phyloP scores from a whole-genome alignment of 2,888 invertebrate genomes.

The Onchidella celtica region DNA sequence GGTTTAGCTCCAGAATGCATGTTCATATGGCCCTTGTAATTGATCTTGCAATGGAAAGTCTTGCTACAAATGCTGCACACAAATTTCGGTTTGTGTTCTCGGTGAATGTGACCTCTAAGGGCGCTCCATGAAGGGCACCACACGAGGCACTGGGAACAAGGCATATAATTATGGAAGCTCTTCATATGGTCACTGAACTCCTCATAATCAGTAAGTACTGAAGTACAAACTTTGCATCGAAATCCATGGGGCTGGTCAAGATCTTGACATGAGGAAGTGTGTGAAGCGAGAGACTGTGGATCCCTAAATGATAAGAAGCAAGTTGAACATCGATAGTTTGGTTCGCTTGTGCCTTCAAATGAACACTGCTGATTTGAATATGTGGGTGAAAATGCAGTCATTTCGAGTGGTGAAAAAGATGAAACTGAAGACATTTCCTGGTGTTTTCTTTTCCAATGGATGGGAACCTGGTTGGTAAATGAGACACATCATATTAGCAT shows the following conservation, averaged over 20 bases:
- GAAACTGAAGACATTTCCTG: not conserved
- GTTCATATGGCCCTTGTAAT: conserved; percentile 47
- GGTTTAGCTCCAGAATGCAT: conserved; percentile 44
- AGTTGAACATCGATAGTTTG: not conserved
- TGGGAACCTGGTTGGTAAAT: conserved; percentile 33
- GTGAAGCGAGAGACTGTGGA: not conserved
- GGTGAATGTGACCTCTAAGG: conserved; percentile 35
- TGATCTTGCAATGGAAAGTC: conserved; percentile 45
- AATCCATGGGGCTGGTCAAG: not conserved
- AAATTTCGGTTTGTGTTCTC: conserved; percentile 45
- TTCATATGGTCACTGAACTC: conserved; percentile 25
- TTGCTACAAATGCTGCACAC: conserved; percentile 41
- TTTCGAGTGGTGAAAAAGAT: not conserved
- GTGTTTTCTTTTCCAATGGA: not conserved
- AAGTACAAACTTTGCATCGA: conserved; percentile 10
- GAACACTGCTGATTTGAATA: not conserved
- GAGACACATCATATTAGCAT: conserved; percentile 18
- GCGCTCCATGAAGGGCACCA: conserved; percentile 36
- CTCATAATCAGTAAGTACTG: not conserved
- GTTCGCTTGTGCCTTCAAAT: not conserved
- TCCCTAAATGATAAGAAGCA: conserved; percentile 4
- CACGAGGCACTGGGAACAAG: conserved; percentile 27
- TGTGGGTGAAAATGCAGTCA: not conserved
- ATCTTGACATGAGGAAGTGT: not conserved
- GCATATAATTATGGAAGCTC: conserved; percentile 9